phyloP scores from a whole-genome alignment of 2,888 invertebrate species.

The Cerastis rubricosa region DNA sequence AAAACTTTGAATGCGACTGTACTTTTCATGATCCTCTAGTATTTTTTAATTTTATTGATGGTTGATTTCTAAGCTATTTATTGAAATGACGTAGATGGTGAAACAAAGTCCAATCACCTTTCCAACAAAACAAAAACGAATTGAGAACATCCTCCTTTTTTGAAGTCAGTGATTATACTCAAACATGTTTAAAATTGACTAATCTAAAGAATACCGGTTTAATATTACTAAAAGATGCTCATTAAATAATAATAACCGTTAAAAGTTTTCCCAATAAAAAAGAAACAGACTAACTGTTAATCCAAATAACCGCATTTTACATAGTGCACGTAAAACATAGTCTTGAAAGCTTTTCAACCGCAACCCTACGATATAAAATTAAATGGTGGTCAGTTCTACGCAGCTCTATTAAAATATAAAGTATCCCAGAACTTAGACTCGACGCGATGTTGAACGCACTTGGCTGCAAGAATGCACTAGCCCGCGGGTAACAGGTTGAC shows the following conservation, averaged over 20 bases:
- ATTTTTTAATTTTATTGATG: not conserved
- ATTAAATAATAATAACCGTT: not conserved
- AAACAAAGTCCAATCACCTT: not conserved
- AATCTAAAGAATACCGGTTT: not conserved
- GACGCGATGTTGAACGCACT: conserved; percentile 18
- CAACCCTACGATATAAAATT: not conserved
- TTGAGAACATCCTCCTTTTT: no score
- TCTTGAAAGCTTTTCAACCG: conserved; percentile 6
- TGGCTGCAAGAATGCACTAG: conserved; percentile 50
- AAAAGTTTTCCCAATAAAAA: not conserved
- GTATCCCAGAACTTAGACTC: not conserved
- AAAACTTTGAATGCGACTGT: not conserved
- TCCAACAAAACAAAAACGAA: not conserved
- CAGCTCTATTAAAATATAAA: conserved; percentile 17
- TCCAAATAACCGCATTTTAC: not conserved
- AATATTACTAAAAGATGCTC: not conserved
- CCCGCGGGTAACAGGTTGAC: conserved; percentile 52
- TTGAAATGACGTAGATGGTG: not conserved
- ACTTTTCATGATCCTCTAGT: not conserved
- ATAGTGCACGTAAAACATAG: conserved; percentile 5
- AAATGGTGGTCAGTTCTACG: not conserved
- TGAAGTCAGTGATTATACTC: no score
- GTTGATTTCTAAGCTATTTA: not conserved
- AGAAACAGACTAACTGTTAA: not conserved
- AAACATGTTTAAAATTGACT: not conserved